Evolutionary conservation across 2,797 vertebrate genomes (phyloP).

Genomic region (Artibeus jamaicensis): DNA sequence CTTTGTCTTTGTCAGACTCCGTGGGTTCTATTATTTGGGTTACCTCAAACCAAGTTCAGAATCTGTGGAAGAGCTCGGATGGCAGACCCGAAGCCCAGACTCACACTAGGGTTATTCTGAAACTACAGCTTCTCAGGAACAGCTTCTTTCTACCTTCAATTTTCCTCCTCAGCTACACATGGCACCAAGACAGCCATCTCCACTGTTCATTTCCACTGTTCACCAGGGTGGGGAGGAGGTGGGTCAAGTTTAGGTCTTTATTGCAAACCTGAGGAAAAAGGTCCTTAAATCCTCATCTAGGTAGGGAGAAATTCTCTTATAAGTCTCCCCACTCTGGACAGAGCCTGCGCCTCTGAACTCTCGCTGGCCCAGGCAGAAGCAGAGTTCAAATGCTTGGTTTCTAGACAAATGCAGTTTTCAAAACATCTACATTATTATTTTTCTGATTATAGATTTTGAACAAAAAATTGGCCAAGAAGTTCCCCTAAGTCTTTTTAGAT

Average conservation of each 20-base stretch:
- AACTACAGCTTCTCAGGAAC: neutral
- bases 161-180: neutral
- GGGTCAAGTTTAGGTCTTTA: neutral
- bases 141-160: neutral
- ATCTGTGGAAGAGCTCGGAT: neutral
- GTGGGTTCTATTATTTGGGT: neutral
- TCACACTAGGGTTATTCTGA: neutral
- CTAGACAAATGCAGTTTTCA: neutral
- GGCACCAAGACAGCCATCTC: neutral
- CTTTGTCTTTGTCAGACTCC: neutral
- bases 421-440: neutral
- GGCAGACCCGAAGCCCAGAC: too few species aligned
- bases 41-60: neutral
- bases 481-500: neutral
- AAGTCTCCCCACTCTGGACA: neutral
- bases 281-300: neutral
- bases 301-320: neutral
- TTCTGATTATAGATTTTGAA: constrained; percentile 20
- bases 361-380: neutral
- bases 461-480: neutral
- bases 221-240: neutral
- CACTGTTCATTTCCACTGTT: neutral
- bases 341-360: neutral
- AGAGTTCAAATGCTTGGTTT: neutral
- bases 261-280: neutral